phyloP scores from a whole-genome alignment of 2,888 invertebrate species.

The Philereme transversata region DNA sequence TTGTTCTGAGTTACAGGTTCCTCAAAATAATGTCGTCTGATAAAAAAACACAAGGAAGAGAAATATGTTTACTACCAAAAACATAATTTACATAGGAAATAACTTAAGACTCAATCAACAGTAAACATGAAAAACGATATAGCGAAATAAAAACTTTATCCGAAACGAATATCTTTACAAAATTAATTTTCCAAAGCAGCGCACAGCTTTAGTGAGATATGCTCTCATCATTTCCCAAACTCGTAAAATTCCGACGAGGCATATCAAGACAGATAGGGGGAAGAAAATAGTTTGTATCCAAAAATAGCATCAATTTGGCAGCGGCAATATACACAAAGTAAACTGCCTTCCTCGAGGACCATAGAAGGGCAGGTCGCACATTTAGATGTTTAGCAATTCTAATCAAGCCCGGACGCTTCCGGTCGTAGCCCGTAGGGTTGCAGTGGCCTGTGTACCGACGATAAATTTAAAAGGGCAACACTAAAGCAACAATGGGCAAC shows the following conservation, averaged over 20 bases:
- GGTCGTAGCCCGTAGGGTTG: slow-evolving; percentile 41
- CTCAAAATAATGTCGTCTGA: too few relatives aligned
- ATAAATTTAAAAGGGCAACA: slow-evolving; percentile 50
- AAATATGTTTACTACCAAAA: too few relatives aligned
- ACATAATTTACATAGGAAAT: too few relatives aligned
- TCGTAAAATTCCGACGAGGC: slow-evolving; percentile 43
- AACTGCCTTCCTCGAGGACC: slow-evolving; percentile 39
- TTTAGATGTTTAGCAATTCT: slow-evolving; percentile 59
- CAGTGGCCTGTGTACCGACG: slow-evolving; percentile 47
- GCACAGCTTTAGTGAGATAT: slow-evolving; percentile 25
- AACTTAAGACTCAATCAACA: too few relatives aligned
- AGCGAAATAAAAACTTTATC: background rate
- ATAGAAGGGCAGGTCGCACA: slow-evolving; percentile 47
- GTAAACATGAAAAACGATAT: too few relatives aligned
- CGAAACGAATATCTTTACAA: slow-evolving; percentile 24
- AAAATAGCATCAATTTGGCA: slow-evolving; percentile 42
- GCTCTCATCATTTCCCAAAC: slow-evolving; percentile 43
- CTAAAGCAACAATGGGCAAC: slow-evolving; percentile 14
- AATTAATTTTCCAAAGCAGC: slow-evolving; percentile 34
- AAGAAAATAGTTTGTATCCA: slow-evolving; percentile 39
- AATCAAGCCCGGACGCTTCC: slow-evolving; percentile 48
- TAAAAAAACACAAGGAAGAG: too few relatives aligned
- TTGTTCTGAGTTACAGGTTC: too few relatives aligned
- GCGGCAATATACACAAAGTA: slow-evolving; percentile 37
- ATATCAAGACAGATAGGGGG: slow-evolving; percentile 42